These are phyloP conservation scores for Malurus melanocephalus DNA, from an alignment of 2,113 vertebrate species.

Conservation along the genomic window DNA sequence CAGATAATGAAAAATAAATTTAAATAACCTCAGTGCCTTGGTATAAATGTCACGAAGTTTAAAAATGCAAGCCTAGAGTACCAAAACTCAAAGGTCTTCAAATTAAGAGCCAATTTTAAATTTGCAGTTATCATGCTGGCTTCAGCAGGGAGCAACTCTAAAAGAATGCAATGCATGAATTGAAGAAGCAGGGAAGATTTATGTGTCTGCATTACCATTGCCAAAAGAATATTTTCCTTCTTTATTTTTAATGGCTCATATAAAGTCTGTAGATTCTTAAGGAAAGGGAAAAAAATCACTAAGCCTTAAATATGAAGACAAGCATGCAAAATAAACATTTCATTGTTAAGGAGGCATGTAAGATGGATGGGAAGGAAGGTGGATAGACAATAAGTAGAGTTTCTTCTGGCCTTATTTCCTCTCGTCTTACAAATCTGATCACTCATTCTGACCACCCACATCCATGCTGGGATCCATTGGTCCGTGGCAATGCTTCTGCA, in stretches of 20 bases:
- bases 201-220: constrained; percentile 1
- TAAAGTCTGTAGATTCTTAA: constrained; percentile 4
- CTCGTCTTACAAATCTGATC: background rate
- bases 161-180: background rate
- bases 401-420: background rate
- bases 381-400: background rate
- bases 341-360: background rate
- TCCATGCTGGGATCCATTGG: background rate
- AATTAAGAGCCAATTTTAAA: constrained; percentile 52
- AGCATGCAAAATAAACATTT: background rate
- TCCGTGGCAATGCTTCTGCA: background rate
- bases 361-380: background rate
- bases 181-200: constrained; percentile 28
- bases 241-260: background rate
- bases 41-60: constrained; percentile 3
- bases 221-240: constrained; percentile 5
- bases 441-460: background rate
- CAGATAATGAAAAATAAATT: constrained; percentile 38
- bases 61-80: constrained; percentile 7
- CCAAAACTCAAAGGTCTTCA: constrained; percentile 28
- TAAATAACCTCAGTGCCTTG: background rate
- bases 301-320: background rate
- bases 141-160: constrained; percentile 25
- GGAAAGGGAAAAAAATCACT: background rate
- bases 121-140: constrained; percentile 7